These are phyloP conservation scores for Perizoma flavofasciatum DNA, from an alignment of 2,888 invertebrate species.

Conservation along the genomic window DNA sequence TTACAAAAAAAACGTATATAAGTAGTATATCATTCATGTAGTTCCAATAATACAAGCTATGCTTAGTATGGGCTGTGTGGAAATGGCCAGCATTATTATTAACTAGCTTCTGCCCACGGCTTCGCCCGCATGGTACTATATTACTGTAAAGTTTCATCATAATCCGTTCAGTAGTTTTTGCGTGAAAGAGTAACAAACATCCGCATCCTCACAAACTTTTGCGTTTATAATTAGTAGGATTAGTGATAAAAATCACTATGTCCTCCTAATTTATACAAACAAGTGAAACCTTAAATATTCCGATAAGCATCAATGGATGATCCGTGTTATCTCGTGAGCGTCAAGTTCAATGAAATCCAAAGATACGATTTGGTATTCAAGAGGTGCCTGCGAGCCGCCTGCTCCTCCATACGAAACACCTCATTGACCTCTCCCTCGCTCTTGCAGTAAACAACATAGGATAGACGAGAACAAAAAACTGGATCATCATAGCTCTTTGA, in stretches of 20 bases:
- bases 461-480: conserved; percentile 58
- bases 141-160: too few relatives aligned
- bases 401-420: conserved; percentile 75
- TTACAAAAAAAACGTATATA: too few relatives aligned
- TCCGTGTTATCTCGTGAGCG: conserved; percentile 63
- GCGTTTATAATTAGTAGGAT: too few relatives aligned
- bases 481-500: conserved; percentile 68
- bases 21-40: too few relatives aligned
- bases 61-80: too few relatives aligned
- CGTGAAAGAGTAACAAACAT: too few relatives aligned
- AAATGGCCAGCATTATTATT: too few relatives aligned
- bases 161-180: too few relatives aligned
- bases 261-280: background rate
- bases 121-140: too few relatives aligned
- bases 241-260: conserved; percentile 3
- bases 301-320: conserved; percentile 39
- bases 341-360: conserved; percentile 77
- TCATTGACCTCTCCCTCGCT: conserved; percentile 56
- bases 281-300: conserved; percentile 28
- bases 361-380: conserved; percentile 69
- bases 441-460: conserved; percentile 36
- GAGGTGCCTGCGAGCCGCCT: conserved; percentile 57
- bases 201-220: too few relatives aligned
- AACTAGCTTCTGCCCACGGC: too few relatives aligned
- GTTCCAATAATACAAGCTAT: too few relatives aligned